Evolutionary conservation across 1,140 invertebrate species (phyloP).

Genomic region (Zaprionus inermis): DNA sequence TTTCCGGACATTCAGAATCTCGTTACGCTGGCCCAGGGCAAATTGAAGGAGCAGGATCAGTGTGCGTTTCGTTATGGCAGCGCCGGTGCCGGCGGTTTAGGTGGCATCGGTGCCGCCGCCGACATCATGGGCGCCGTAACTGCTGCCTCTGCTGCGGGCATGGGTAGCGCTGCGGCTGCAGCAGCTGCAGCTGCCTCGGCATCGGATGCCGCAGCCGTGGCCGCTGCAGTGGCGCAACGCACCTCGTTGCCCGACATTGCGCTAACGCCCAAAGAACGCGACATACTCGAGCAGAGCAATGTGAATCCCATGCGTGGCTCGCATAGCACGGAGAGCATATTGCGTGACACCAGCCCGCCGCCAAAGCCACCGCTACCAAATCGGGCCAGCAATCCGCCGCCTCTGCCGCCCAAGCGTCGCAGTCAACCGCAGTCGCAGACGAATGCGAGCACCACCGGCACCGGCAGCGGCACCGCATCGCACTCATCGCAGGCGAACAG

Average conservation of each 20-base stretch:
- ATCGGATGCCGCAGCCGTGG: constrained; percentile 51
- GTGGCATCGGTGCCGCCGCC: constrained; percentile 69
- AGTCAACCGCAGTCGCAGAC: constrained; percentile 74
- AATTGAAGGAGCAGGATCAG: constrained; percentile 86
- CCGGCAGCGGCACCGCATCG: constrained; percentile 55
- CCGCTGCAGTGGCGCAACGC: constrained; percentile 82
- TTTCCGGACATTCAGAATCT: constrained; percentile 85
- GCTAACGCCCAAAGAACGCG: constrained; percentile 87
- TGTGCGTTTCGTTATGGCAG: constrained; percentile 63
- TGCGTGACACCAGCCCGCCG: constrained; percentile 87
- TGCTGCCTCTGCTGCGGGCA: constrained; percentile 38
- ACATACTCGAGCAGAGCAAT: constrained; percentile 83
- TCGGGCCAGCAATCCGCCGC: constrained; percentile 86
- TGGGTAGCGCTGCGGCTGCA: constrained; percentile 32
- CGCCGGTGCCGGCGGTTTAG: constrained; percentile 36
- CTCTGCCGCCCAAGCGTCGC: constrained; percentile 90
- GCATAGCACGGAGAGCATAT: constrained; percentile 89
- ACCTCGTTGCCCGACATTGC: constrained; percentile 91
- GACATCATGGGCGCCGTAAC: constrained; percentile 70
- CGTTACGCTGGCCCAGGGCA: constrained; percentile 88
- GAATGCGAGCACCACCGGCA: constrained; percentile 59
- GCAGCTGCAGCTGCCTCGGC: constrained; percentile 39
- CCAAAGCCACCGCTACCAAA: constrained; percentile 94
- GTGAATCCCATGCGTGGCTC: constrained; percentile 87
- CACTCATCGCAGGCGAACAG: constrained; percentile 67